Percentiles rank a stretch among this genome's conserved stretches.
Conservation (phyloP, 37 sponge, comb jelly and placozoan species). For the Halichondria panicea region DNA sequence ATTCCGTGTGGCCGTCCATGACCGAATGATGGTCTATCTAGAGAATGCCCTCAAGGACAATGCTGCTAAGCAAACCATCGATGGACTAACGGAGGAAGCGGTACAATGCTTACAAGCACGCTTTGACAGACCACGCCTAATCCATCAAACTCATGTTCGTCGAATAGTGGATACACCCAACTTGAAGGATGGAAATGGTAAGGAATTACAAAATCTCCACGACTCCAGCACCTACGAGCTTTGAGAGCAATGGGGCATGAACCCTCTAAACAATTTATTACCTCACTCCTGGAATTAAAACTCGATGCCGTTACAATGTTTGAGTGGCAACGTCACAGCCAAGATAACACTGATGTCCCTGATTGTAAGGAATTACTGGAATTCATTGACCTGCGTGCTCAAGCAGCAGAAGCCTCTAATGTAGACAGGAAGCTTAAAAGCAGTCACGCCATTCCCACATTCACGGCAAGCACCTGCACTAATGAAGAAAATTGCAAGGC, state of each 20-base stretch:
- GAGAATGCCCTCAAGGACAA: constrained; percentile 9
- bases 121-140: constrained; percentile 15
- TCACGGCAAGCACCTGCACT: too few species aligned
- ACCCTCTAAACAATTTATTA: constrained; percentile 16
- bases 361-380: constrained; percentile 5
- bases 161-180: constrained; percentile 6
- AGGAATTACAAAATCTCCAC: constrained; percentile 20
- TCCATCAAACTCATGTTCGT: constrained; percentile 20
- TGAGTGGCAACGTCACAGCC: constrained; percentile 25
- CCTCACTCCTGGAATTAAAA: constrained; percentile 21
- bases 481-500: background rate
- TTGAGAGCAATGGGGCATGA: too few species aligned
- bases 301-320: constrained; percentile 16
- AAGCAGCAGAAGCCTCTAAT: background rate
- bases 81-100: constrained; percentile 10
- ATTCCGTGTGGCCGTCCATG: too few species aligned
- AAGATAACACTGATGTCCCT: constrained; percentile 1
- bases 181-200: constrained; percentile 27
- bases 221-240: constrained; percentile 9
- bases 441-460: too few species aligned
- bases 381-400: constrained; percentile 1
- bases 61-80: constrained; percentile 11
- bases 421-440: background rate
- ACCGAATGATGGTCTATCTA: constrained; percentile 15
- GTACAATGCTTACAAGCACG: constrained; percentile 13